Percentiles rank a stretch among this genome's conserved stretches.
These are phyloP conservation scores for Euglossa dilemma DNA, from an alignment of 1,140 invertebrate species.

Conservation along the genomic window DNA sequence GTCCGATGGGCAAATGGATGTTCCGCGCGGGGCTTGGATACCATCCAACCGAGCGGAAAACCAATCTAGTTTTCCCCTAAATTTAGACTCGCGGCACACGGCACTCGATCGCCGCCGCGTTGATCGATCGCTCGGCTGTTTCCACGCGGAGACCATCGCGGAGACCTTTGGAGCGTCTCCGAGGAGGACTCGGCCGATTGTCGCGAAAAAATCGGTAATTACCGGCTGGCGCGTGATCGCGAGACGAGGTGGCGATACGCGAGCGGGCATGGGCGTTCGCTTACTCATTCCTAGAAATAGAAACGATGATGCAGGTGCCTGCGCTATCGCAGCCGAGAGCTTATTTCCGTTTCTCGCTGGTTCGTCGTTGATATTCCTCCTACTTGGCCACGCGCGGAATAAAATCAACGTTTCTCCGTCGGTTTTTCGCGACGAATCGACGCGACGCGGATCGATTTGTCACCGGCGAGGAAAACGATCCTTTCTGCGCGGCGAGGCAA, in stretches of 20 bases:
- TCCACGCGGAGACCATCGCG: not conserved
- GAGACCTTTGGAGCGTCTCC: no score
- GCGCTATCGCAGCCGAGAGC: constrained; percentile 46
- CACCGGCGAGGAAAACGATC: not conserved
- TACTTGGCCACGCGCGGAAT: not conserved
- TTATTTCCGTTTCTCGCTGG: constrained; percentile 58
- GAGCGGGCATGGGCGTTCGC: constrained; percentile 73
- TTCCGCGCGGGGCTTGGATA: not conserved
- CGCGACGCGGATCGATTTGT: not conserved
- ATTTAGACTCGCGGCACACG: constrained; percentile 12
- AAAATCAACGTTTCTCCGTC: not conserved
- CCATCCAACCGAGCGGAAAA: constrained; percentile 18
- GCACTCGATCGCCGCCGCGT: not conserved
- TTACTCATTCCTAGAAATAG: constrained; percentile 82
- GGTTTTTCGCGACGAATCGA: constrained; percentile 7
- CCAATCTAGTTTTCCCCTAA: constrained; percentile 10
- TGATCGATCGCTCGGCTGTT: not conserved
- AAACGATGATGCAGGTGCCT: constrained; percentile 70
- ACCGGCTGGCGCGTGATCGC: constrained; percentile 50
- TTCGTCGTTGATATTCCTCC: constrained; percentile 44
- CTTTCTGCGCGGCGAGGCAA: not conserved
- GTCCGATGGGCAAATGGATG: not conserved
- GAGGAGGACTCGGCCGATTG: not conserved
- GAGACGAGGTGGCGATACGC: constrained; percentile 72
- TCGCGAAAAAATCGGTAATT: constrained; percentile 43